phyloP scores from a whole-genome alignment of 2,888 invertebrate genomes.

The Diarsia dahlii region DNA sequence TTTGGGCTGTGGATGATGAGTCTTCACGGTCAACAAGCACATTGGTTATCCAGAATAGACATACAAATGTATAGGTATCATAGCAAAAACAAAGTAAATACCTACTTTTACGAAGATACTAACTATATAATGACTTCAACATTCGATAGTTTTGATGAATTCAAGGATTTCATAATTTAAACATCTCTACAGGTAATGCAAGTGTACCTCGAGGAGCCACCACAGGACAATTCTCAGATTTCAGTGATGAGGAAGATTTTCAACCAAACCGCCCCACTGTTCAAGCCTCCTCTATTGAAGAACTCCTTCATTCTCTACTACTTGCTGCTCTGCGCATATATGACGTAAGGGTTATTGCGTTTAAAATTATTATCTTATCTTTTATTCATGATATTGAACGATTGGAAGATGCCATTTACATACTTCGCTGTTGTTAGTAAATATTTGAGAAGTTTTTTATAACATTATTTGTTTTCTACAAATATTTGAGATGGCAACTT shows the following conservation, averaged over 20 bases:
- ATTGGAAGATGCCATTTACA: constrained; percentile 1
- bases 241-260: constrained; percentile 78
- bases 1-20: too few species aligned
- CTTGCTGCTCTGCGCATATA: constrained; percentile 81
- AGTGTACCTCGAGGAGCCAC: constrained; percentile 75
- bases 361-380: background rate
- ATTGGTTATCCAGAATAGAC: background rate
- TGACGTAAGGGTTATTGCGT: constrained; percentile 78
- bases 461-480: background rate
- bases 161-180: background rate
- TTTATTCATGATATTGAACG: background rate
- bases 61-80: background rate
- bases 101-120: background rate
- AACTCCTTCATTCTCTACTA: constrained; percentile 83
- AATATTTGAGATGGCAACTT: constrained; percentile 1
- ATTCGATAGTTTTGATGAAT: background rate
- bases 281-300: constrained; percentile 76
- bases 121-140: background rate
- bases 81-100: background rate
- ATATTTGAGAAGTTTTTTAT: background rate
- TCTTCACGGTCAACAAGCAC: background rate
- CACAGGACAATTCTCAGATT: constrained; percentile 52
- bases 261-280: constrained; percentile 85
- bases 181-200: constrained; percentile 71
- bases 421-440: background rate